Evolutionary conservation across 2,113 vertebrate genomes (phyloP).

Genomic region (Phrynosoma platyrhinos): DNA sequence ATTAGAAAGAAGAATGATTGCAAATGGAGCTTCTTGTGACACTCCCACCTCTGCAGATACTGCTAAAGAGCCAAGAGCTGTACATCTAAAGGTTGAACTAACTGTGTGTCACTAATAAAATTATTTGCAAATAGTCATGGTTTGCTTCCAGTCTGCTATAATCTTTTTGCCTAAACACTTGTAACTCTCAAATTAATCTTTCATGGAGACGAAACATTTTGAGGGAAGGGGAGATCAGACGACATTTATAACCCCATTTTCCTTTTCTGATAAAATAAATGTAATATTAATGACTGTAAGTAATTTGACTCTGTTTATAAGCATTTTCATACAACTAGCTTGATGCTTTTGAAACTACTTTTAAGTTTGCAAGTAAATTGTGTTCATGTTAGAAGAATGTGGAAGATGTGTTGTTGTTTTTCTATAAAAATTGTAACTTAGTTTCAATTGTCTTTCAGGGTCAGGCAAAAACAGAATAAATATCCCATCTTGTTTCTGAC

Average conservation of each 20-base stretch:
- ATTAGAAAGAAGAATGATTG: background rate
- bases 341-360: background rate
- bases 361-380: background rate
- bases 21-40: background rate
- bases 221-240: background rate
- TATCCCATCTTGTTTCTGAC: constrained; percentile 97
- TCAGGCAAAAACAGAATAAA: constrained; percentile 96
- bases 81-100: background rate
- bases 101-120: background rate
- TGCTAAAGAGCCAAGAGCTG: background rate
- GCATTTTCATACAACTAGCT: background rate
- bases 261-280: background rate
- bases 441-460: constrained; percentile 78
- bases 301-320: no score
- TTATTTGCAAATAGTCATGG: background rate
- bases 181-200: background rate
- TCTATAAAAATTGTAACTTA: background rate
- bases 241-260: background rate
- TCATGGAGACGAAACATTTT: background rate
- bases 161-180: background rate
- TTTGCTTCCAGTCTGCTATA: background rate
- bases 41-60: background rate
- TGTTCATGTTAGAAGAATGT: background rate
- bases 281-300: background rate
- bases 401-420: background rate